These are phyloP conservation scores for Argyra leucocephala DNA, from an alignment of 2,888 invertebrate genomes.

Conservation along the genomic window DNA sequence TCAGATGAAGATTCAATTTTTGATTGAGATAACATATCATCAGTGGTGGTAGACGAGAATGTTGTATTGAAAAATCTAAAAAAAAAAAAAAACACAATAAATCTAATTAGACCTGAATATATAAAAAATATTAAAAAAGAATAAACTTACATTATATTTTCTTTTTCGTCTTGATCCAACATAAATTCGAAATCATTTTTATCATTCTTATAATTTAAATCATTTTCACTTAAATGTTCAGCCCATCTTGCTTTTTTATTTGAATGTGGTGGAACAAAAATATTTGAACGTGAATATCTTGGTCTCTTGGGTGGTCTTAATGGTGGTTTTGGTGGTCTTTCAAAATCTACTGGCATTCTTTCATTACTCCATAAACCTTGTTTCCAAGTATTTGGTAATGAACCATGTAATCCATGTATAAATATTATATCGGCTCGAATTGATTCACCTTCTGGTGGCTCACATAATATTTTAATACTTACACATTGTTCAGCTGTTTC, in stretches of 20 bases:
- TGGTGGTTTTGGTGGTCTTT: conserved; percentile 40
- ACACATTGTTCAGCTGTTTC: conserved; percentile 34
- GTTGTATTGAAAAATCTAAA: neutral
- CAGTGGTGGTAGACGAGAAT: neutral
- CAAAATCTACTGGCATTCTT: conserved; percentile 38
- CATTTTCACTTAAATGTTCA: conserved; percentile 16
- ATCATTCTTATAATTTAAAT: conserved; percentile 11
- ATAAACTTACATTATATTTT: conserved; percentile 10
- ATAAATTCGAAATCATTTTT: conserved; percentile 22
- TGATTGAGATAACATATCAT: no score
- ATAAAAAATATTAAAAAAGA: neutral
- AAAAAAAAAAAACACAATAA: neutral
- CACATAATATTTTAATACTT: conserved; percentile 37
- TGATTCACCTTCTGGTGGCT: conserved; percentile 36
- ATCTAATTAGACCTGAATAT: neutral
- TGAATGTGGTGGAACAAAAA: conserved; percentile 34
- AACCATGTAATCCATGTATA: conserved; percentile 61
- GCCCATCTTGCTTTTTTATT: conserved; percentile 35
- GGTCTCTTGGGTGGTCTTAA: conserved; percentile 39
- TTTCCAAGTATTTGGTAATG: conserved; percentile 71
- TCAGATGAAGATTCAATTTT: neutral
- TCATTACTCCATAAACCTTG: conserved; percentile 58
- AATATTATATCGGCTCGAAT: conserved; percentile 64
- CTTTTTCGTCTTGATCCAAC: conserved; percentile 15
- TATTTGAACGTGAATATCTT: conserved; percentile 35